These are phyloP conservation scores for Drosophila birchii DNA, from an alignment of 2,888 invertebrate species.

Conservation along the genomic window DNA sequence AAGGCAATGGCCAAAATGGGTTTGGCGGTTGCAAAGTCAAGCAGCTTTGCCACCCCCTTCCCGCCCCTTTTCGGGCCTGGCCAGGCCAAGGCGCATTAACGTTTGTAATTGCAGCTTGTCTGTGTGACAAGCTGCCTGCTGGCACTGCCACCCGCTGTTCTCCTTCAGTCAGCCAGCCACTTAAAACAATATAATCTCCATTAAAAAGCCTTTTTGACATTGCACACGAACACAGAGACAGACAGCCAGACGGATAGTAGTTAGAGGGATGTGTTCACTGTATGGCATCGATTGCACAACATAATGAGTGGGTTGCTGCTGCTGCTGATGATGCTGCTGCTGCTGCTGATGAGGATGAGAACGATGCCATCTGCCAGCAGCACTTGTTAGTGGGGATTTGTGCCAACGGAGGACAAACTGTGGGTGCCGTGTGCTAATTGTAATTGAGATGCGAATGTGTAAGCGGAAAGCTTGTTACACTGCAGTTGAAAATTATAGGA, in stretches of 20 bases:
- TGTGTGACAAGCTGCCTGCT: slow-evolving; percentile 32
- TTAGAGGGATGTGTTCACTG: slow-evolving; percentile 23
- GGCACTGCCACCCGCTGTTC: slow-evolving; percentile 23
- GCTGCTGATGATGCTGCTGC: slow-evolving; percentile 4
- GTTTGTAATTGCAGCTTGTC: slow-evolving; percentile 81
- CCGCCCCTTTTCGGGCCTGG: background rate
- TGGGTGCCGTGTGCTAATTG: slow-evolving; percentile 70
- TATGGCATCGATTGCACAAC: slow-evolving; percentile 69
- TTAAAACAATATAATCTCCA: slow-evolving; percentile 82
- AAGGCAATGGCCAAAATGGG: slow-evolving; percentile 60
- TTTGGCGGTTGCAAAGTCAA: slow-evolving; percentile 75
- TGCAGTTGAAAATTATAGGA: background rate
- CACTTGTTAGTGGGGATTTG: slow-evolving; percentile 37
- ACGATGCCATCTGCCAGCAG: slow-evolving; percentile 16
- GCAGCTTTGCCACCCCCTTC: slow-evolving; percentile 20
- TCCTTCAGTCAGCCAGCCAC: slow-evolving; percentile 59
- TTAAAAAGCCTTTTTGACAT: slow-evolving; percentile 81
- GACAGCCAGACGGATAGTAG: slow-evolving; percentile 20
- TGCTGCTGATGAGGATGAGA: slow-evolving; percentile 2
- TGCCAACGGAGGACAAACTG: slow-evolving; percentile 46
- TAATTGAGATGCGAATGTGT: slow-evolving; percentile 68
- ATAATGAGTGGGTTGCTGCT: slow-evolving; percentile 56
- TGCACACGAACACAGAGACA: slow-evolving; percentile 40
- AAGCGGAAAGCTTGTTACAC: slow-evolving; percentile 22
- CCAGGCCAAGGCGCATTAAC: slow-evolving; percentile 73